phyloP scores from a whole-genome alignment of 2,113 vertebrate species.

The Nibea coibor region DNA sequence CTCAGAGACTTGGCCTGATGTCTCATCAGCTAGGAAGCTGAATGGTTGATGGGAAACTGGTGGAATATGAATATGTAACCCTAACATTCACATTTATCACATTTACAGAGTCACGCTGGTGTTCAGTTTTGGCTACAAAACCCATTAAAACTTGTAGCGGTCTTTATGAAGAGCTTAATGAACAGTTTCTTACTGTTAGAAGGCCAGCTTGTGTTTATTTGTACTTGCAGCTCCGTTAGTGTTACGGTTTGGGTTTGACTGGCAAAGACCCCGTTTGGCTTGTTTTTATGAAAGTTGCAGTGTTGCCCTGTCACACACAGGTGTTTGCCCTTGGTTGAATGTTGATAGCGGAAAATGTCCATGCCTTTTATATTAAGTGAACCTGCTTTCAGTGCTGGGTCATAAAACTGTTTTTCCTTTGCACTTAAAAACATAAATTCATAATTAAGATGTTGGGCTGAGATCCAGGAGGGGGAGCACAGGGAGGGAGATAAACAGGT shows the following conservation, averaged over 20 bases:
- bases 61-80: too few species aligned
- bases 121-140: slow-evolving; percentile 22
- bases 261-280: slow-evolving; percentile 21
- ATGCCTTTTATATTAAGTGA: slow-evolving; percentile 58
- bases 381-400: slow-evolving; percentile 20
- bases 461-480: slow-evolving; percentile 8
- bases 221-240: slow-evolving; percentile 26
- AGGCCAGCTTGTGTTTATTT: slow-evolving; percentile 36
- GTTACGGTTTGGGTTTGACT: slow-evolving; percentile 23
- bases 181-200: slow-evolving; percentile 47
- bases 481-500: background rate
- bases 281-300: slow-evolving; percentile 25
- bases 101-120: background rate
- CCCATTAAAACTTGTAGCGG: background rate
- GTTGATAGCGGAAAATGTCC: slow-evolving; percentile 45
- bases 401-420: slow-evolving; percentile 37
- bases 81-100: background rate
- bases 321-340: slow-evolving; percentile 55
- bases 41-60: background rate
- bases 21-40: background rate
- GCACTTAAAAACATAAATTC: slow-evolving; percentile 41
- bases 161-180: slow-evolving; percentile 50
- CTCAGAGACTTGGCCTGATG: background rate
- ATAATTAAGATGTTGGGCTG: slow-evolving; percentile 37
- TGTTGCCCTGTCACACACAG: slow-evolving; percentile 44